Conservation (phyloP, 2,113 vertebrate species). For the Chrysochloris asiatica region DNA sequence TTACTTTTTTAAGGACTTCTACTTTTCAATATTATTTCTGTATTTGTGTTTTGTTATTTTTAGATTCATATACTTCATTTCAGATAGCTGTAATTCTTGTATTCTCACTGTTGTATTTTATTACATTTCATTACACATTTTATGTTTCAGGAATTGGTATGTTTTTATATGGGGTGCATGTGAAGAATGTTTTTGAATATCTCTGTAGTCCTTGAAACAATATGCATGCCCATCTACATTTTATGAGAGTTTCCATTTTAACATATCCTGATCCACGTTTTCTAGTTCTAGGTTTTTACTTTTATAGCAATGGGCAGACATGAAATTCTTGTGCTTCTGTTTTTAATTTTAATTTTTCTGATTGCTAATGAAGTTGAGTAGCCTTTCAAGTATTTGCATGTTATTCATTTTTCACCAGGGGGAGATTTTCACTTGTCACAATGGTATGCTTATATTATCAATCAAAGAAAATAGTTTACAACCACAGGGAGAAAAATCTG, state of each 20-base stretch:
- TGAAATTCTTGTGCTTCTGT: neutral
- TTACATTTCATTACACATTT: too few species aligned
- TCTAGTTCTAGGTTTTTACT: neutral
- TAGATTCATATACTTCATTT: too few species aligned
- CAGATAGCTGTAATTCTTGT: too few species aligned
- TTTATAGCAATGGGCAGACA: neutral
- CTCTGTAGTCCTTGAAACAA: too few species aligned
- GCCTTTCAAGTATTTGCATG: neutral
- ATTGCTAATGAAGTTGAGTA: neutral
- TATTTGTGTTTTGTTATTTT: too few species aligned
- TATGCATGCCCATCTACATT: neutral
- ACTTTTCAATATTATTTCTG: too few species aligned
- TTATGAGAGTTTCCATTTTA: neutral
- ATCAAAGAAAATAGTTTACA: neutral
- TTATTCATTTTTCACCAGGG: neutral
- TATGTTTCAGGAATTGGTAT: too few species aligned
- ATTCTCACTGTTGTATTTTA: too few species aligned
- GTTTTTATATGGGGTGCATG: too few species aligned
- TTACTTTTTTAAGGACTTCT: too few species aligned
- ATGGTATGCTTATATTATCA: slow-evolving; percentile 57
- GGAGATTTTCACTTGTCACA: neutral
- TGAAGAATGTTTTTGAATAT: too few species aligned
- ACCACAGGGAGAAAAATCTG: slow-evolving; percentile 59
- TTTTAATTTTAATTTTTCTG: slow-evolving; percentile 6
- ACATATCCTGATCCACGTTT: neutral